These are phyloP conservation scores for Pachycephus smyrnensis DNA, from an alignment of 2,888 invertebrate genomes.

Conservation along the genomic window DNA sequence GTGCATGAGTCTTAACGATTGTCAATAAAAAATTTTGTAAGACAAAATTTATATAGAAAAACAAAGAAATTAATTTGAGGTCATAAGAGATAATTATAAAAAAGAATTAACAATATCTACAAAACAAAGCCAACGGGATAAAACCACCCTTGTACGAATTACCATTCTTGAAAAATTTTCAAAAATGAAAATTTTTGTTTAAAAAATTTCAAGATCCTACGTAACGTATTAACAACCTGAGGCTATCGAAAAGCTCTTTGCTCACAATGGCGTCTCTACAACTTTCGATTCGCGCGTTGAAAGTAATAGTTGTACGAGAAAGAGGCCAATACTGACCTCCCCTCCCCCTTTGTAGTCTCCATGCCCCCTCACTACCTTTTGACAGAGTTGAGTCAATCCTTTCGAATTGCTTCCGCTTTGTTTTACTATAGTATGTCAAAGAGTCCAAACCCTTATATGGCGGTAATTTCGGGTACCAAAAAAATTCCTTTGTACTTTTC, in stretches of 20 bases:
- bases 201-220: background rate
- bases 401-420: conserved; percentile 31
- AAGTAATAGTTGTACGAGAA: conserved; percentile 65
- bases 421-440: background rate
- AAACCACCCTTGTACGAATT: background rate
- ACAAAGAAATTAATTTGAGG: background rate
- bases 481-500: too few relatives aligned
- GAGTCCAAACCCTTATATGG: background rate
- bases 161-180: background rate
- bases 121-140: background rate
- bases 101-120: background rate
- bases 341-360: conserved; percentile 38
- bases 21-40: background rate
- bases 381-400: conserved; percentile 18
- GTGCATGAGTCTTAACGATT: background rate
- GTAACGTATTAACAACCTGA: background rate
- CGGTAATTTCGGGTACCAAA: background rate
- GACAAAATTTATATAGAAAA: background rate
- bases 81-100: background rate
- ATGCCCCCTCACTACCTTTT: conserved; percentile 22
- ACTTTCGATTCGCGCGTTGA: conserved; percentile 65
- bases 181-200: too few relatives aligned
- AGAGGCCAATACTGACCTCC: conserved; percentile 43
- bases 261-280: conserved; percentile 14
- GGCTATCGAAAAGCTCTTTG: background rate